phyloP scores from a whole-genome alignment of 2,797 vertebrate species.

The Xenentodon cancila region DNA sequence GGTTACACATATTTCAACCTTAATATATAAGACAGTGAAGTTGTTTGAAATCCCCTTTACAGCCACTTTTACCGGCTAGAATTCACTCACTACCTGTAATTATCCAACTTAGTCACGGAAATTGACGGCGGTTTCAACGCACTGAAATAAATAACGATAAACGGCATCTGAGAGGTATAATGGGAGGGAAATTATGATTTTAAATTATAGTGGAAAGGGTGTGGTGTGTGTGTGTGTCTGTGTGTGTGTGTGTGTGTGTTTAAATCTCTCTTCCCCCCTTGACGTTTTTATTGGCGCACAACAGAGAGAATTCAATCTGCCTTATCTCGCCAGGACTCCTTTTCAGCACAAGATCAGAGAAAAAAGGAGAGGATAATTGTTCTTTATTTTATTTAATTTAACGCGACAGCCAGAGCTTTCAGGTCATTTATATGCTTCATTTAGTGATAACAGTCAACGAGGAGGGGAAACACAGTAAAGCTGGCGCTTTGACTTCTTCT shows the following conservation, averaged over 20 bases:
- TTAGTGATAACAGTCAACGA: slow-evolving; percentile 87
- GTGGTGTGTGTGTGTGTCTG: not conserved
- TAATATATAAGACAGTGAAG: not conserved
- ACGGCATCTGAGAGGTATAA: slow-evolving; percentile 68
- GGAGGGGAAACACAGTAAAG: slow-evolving; percentile 47
- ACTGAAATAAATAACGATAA: slow-evolving; percentile 73
- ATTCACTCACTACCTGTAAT: slow-evolving; percentile 55
- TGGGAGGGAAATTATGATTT: slow-evolving; percentile 81
- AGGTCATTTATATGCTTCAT: slow-evolving; percentile 90
- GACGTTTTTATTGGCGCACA: slow-evolving; percentile 81
- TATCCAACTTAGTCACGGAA: slow-evolving; percentile 68
- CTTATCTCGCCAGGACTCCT: slow-evolving; percentile 85
- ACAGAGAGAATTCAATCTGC: slow-evolving; percentile 83
- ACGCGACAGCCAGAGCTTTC: slow-evolving; percentile 84
- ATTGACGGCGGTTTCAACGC: slow-evolving; percentile 61
- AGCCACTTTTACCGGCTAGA: slow-evolving; percentile 13
- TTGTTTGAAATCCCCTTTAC: slow-evolving; percentile 24
- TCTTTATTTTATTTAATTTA: slow-evolving; percentile 89
- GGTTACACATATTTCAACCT: not conserved
- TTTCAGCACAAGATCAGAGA: slow-evolving; percentile 85
- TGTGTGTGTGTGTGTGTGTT: slow-evolving; percentile 31
- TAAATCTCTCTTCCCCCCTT: slow-evolving; percentile 77
- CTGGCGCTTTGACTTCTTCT: slow-evolving; percentile 60
- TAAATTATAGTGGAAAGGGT: slow-evolving; percentile 71
- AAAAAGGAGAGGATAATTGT: slow-evolving; percentile 84